Conservation (phyloP, 1,140 invertebrate genomes). For the Marisa cornuarietis region DNA sequence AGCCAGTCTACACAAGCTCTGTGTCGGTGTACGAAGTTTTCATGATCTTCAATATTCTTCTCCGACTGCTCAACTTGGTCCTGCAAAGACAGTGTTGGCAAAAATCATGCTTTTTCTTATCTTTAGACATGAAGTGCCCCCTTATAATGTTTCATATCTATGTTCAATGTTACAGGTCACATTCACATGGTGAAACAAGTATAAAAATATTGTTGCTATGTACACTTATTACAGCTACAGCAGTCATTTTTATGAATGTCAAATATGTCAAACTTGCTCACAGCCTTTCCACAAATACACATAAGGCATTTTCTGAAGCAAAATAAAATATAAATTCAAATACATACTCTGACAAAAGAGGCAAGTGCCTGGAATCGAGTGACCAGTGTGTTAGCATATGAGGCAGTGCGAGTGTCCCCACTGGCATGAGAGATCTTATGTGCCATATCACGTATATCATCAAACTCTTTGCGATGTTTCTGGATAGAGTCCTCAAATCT, state of each 20-base stretch:
- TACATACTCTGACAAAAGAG: conserved; percentile 46
- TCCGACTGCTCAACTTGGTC: conserved; percentile 57
- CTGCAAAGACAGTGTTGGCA: conserved; percentile 28
- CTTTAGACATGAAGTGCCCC: too few species aligned
- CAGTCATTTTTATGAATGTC: neutral
- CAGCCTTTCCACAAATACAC: too few species aligned
- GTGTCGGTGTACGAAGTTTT: conserved; percentile 48
- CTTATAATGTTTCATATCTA: too few species aligned
- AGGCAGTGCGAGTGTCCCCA: conserved; percentile 82
- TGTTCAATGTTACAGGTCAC: neutral
- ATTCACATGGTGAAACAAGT: neutral
- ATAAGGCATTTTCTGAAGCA: neutral
- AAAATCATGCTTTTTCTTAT: neutral
- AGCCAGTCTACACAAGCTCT: conserved; percentile 69
- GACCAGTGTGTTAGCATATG: conserved; percentile 81
- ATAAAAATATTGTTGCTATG: neutral
- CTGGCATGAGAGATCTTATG: conserved; percentile 79
- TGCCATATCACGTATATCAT: conserved; percentile 74
- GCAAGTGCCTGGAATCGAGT: conserved; percentile 79
- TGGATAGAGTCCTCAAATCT: conserved; percentile 74
- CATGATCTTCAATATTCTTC: conserved; percentile 57
- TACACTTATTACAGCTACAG: neutral
- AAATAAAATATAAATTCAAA: neutral
- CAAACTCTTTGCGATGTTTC: conserved; percentile 74
- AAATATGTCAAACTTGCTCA: neutral